A percentile compares a stretch with the other conserved stretches of the same genome.
Evolutionary conservation across 2,888 invertebrate species (phyloP).

Genomic region (Mantis religiosa): DNA sequence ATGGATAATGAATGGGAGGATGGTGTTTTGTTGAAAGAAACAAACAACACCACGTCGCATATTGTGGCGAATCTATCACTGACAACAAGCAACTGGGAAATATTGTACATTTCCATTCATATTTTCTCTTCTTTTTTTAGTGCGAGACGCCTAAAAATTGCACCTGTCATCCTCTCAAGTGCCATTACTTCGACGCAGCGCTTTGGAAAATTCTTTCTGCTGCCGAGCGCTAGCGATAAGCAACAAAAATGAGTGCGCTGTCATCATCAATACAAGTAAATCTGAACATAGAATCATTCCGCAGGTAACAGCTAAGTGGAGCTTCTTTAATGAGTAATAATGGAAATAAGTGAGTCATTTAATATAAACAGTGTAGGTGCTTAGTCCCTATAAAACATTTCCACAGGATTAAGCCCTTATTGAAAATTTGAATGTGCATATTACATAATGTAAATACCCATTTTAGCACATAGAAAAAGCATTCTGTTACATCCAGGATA

Average conservation of each 20-base stretch:
- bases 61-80: neutral
- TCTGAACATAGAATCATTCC: neutral
- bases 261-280: neutral
- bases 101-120: slow-evolving; percentile 5
- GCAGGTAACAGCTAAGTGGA: neutral
- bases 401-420: no score
- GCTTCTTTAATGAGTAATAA: no score
- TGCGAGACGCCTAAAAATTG: neutral
- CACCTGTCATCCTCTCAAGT: neutral
- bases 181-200: neutral
- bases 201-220: neutral
- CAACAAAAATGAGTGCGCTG: neutral
- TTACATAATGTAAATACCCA: no score
- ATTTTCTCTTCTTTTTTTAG: neutral
- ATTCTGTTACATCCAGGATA: no score
- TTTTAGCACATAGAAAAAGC: no score
- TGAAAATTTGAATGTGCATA: no score
- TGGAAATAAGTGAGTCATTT: no score
- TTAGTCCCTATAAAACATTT: no score
- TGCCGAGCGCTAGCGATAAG: neutral
- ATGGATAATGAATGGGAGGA: neutral
- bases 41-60: neutral
- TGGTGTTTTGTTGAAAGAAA: neutral
- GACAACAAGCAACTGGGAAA: neutral
- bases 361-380: no score